A percentile compares a stretch with the other conserved stretches of the same genome.
Conservation (phyloP, 2,113 vertebrate genomes). For the Larimichthys crocea region DNA sequence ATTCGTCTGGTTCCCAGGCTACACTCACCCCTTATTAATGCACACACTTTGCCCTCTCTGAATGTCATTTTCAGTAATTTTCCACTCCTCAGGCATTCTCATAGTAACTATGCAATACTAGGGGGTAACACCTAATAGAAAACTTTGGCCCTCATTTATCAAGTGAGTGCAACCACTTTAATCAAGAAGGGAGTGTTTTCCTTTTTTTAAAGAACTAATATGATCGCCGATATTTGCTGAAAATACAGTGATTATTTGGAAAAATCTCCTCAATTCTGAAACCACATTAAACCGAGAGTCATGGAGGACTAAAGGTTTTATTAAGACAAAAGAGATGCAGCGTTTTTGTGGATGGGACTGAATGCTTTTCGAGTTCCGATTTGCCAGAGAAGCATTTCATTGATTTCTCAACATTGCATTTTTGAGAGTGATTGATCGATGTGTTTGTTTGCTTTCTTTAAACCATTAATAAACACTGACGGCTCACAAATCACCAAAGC, state of each 20-base stretch:
- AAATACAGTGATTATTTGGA: neutral
- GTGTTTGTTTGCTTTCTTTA: conserved; percentile 51
- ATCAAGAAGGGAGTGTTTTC: neutral
- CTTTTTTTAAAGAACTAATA: neutral
- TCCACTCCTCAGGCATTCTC: conserved; percentile 16
- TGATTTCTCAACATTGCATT: conserved; percentile 32
- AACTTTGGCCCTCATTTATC: conserved; percentile 33
- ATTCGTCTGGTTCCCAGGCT: no score
- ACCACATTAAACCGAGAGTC: neutral
- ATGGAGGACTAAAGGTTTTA: neutral
- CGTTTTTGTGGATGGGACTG: neutral
- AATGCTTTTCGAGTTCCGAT: conserved; percentile 28
- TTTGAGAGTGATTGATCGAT: conserved; percentile 51
- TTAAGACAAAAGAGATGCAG: neutral
- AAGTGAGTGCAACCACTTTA: conserved; percentile 9
- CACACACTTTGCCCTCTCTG: conserved; percentile 34
- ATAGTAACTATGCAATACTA: conserved; percentile 16
- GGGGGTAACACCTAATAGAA: conserved; percentile 19
- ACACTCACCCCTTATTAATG: neutral
- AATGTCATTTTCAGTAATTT: conserved; percentile 39
- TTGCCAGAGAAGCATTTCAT: conserved; percentile 19
- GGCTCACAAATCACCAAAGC: conserved; percentile 40
- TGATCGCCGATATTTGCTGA: neutral
- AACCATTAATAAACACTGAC: conserved; percentile 54
- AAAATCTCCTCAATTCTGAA: neutral